Conservation (phyloP, 2,888 invertebrate genomes). For the Acrobeloides nanus region DNA sequence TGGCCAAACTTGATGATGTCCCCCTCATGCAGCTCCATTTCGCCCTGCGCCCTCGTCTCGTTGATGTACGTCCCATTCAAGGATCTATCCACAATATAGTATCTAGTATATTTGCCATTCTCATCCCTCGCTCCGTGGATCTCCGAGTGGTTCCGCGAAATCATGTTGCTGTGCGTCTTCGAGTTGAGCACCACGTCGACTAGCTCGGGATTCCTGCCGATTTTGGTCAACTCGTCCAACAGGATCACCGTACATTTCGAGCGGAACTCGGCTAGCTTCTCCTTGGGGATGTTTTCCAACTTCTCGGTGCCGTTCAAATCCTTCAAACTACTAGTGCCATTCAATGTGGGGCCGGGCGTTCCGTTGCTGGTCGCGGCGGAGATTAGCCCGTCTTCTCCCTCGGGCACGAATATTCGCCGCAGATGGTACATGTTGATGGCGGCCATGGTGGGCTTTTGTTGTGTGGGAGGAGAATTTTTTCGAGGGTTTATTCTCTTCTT, state of each 20-base stretch:
- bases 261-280: too few relatives aligned
- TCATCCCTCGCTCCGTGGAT: conserved; percentile 47
- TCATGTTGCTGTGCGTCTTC: conserved; percentile 53
- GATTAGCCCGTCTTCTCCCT: too few relatives aligned
- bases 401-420: conserved; percentile 2
- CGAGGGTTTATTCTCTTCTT: too few relatives aligned
- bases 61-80: conserved; percentile 58
- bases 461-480: too few relatives aligned
- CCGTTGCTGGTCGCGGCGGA: too few relatives aligned
- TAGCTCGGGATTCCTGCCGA: conserved; percentile 44
- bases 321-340: too few relatives aligned
- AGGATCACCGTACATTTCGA: too few relatives aligned
- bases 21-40: conserved; percentile 46
- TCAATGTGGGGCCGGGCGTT: too few relatives aligned
- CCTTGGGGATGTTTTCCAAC: too few relatives aligned
- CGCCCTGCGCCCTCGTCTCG: conserved; percentile 33
- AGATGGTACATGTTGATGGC: conserved; percentile 4
- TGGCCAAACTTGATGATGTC: conserved; percentile 58
- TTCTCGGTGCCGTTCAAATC: too few relatives aligned
- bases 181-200: conserved; percentile 53
- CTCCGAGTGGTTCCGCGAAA: conserved; percentile 56
- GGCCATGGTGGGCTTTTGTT: too few relatives aligned
- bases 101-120: conserved; percentile 44
- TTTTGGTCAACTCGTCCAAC: conserved; percentile 29
- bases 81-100: conserved; percentile 54